phyloP scores from a whole-genome alignment of 2,797 vertebrate genomes.

The Momotus momota region DNA sequence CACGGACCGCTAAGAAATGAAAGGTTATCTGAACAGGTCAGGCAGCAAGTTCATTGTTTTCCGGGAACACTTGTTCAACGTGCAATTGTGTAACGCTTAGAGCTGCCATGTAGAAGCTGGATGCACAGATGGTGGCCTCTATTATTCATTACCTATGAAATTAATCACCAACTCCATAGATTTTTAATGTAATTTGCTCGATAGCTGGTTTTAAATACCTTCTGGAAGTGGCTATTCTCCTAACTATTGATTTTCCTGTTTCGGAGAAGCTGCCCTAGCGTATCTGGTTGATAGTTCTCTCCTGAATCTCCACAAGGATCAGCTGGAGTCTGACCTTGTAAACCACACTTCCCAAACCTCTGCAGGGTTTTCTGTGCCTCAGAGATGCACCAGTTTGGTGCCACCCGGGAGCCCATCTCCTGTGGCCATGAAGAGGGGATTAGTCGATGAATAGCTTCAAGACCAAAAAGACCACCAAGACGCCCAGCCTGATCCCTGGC shows the following conservation, averaged over 20 bases:
- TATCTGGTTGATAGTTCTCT: not conserved
- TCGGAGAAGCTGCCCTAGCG: not conserved
- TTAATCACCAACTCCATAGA: not conserved
- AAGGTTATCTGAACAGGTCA: constrained; percentile 3
- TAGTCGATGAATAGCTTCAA: not conserved
- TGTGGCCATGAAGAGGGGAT: accelerated
- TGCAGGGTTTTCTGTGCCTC: not conserved
- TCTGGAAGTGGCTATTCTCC: not conserved
- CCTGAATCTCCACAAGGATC: not conserved
- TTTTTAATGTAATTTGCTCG: not conserved
- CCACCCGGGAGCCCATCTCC: not conserved
- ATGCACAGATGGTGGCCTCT: not conserved
- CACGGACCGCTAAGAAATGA: accelerated
- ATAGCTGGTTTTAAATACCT: not conserved
- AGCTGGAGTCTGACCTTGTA: accelerated
- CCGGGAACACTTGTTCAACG: not conserved
- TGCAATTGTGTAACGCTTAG: accelerated
- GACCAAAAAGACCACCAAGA: accelerated
- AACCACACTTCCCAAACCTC: not conserved
- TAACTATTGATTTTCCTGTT: accelerated
- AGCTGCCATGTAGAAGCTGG: not conserved
- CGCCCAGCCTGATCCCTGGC: not conserved
- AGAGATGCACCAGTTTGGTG: not conserved
- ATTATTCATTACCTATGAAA: not conserved
- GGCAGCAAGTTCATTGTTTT: constrained; percentile 1